Evolutionary conservation across 2,888 invertebrate genomes (phyloP).

Genomic region (Pasiphila rectangulata): DNA sequence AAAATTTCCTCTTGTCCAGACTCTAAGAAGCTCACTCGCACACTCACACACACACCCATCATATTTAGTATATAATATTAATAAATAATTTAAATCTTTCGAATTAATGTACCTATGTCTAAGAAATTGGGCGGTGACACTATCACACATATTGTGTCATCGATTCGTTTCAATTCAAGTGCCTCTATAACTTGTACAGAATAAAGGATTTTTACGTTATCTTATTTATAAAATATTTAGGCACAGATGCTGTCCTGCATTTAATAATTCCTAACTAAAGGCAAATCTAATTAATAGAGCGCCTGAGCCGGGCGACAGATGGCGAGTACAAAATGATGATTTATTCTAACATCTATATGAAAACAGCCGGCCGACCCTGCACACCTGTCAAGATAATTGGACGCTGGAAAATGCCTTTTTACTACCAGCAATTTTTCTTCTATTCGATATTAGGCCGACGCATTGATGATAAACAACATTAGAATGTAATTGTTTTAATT

Average conservation of each 20-base stretch:
- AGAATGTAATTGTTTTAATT: too few species aligned
- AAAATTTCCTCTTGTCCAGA: too few species aligned
- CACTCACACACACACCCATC: too few species aligned
- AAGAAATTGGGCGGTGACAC: too few species aligned
- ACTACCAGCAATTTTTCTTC: slow-evolving; percentile 26
- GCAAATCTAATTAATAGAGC: slow-evolving; percentile 8
- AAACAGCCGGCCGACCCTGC: slow-evolving; percentile 20
- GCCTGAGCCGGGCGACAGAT: not conserved
- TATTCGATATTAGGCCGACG: slow-evolving; percentile 27
- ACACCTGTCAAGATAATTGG: slow-evolving; percentile 42
- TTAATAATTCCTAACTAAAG: slow-evolving; percentile 1
- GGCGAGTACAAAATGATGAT: slow-evolving; percentile 26
- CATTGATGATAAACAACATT: too few species aligned
- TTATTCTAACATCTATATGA: slow-evolving; percentile 21
- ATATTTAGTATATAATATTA: too few species aligned
- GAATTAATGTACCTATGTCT: too few species aligned
- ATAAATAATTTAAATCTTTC: too few species aligned
- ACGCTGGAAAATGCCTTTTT: slow-evolving; percentile 26
- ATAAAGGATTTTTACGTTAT: not conserved
- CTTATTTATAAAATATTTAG: slow-evolving; percentile 1
- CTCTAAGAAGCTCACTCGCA: too few species aligned
- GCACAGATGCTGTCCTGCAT: not conserved
- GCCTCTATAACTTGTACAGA: too few species aligned
- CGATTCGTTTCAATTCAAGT: too few species aligned
- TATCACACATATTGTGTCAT: too few species aligned